Conservation (phyloP, 2,797 vertebrate genomes). For the Manis javanica region DNA sequence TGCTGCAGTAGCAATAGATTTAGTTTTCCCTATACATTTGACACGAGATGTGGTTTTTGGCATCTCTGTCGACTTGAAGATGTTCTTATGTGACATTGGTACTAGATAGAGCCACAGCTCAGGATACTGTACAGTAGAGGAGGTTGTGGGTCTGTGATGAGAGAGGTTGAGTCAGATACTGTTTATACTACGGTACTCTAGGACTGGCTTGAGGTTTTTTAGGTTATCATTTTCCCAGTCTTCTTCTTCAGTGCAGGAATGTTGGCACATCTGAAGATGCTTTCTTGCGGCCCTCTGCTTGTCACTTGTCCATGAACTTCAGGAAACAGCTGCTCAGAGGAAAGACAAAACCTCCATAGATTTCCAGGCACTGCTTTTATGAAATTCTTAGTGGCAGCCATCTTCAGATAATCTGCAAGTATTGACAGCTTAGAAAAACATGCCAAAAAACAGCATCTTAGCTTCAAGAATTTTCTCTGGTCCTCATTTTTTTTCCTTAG, state of each 20-base stretch:
- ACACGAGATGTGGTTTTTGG: not conserved
- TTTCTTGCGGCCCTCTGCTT: not conserved
- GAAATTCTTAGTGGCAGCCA: not conserved
- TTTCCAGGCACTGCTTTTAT: not conserved
- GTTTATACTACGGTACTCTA: not conserved
- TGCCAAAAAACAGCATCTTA: slow-evolving; percentile 28
- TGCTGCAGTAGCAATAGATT: slow-evolving; percentile 1
- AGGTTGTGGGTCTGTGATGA: not conserved
- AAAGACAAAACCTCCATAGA: slow-evolving; percentile 32
- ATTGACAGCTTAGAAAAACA: slow-evolving; percentile 29
- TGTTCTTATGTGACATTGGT: not conserved
- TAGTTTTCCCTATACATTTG: not conserved
- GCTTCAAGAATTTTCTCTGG: not conserved
- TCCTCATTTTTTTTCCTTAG: not conserved
- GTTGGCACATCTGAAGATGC: not conserved
- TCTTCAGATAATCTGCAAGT: not conserved
- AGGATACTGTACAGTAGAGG: not conserved
- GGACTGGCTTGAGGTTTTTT: not conserved
- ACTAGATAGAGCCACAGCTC: not conserved
- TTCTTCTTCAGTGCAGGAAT: not conserved
- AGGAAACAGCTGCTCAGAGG: slow-evolving; percentile 27
- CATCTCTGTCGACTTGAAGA: slow-evolving; percentile 42
- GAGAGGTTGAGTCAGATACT: not conserved
- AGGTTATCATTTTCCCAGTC: not conserved
- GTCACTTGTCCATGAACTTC: not conserved